phyloP scores from a whole-genome alignment of 2,113 vertebrate genomes.

The Pogona vitticeps region DNA sequence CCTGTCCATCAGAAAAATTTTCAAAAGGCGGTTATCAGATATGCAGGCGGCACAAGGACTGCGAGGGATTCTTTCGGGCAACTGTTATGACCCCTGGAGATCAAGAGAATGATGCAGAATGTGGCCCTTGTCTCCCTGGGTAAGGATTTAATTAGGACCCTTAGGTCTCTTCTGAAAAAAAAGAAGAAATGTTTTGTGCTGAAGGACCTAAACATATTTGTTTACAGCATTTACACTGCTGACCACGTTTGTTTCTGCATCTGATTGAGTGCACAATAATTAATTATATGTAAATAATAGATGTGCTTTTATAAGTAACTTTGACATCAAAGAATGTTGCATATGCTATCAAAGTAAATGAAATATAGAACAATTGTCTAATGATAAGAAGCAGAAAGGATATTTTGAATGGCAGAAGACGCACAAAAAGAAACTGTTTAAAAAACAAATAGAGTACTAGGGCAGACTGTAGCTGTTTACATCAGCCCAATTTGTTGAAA shows the following conservation, averaged over 20 bases:
- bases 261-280: neutral
- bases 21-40: conserved; percentile 98
- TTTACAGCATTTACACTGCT: neutral
- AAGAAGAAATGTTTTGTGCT: neutral
- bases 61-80: conserved; percentile 90
- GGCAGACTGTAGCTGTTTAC: too few species aligned
- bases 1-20: conserved; percentile 91
- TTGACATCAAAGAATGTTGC: conserved; percentile 1
- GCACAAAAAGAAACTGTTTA: neutral
- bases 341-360: conserved; percentile 7
- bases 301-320: neutral
- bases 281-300: neutral
- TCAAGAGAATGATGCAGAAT: conserved; percentile 91
- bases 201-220: neutral
- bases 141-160: conserved; percentile 55
- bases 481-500: neutral
- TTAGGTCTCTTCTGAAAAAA: neutral
- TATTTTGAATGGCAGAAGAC: neutral
- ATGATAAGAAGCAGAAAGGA: neutral
- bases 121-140: conserved; percentile 93
- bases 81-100: conserved; percentile 87
- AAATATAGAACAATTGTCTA: neutral
- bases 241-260: neutral
- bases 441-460: neutral
- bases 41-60: conserved; percentile 95